Base-by-base conservation (phyloP, 2,797 vertebrate species). In the Oophaga sylvatica region DNA sequence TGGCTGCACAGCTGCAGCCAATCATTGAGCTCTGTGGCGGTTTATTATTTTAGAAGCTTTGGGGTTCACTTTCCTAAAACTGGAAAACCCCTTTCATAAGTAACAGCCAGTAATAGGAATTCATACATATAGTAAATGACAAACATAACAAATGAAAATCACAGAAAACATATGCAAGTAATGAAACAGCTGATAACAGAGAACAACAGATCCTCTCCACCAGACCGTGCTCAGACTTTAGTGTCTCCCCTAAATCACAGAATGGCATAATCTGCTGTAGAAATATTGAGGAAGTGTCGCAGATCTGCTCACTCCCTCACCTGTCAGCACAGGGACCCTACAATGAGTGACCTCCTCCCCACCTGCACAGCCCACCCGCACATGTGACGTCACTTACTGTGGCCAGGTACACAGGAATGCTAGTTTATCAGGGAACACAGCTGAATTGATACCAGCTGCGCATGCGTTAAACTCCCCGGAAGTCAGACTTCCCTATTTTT, bases 361-460 rank as follows among this genome's bases (percentile, higher is more conserved):
- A 53, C 48, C 71, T 22, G 35, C 35, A 73, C 35, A 70, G 29
- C 41, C 71, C 71, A 3, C 41, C 71, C 22, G 13, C 9, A 80
- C 10, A 53, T 0, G 48, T 53, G 48, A 87, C 29, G 62, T 68
- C 73, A 85, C 87, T 88, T 80, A 88, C 87, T 88, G 31, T 29
- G 41, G 12, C 59, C 65, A 56, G 77, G 67, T 83, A 63, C 35
- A 73, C 22, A 41, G 19, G 10, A 73, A 62, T 19, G 16, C 5
- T 62, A n/a, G 22, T 41, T 63, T 41, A 84, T 29, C 73, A 59
- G 56, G 13, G 41, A 63, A 12, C 62, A 15, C 22, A 63, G 67
- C 56, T 78, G n/a, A 1, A 22, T 2, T 29, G 13, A 13, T 26
- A 53, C 6, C 10, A 16, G 26, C 15, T 29, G 35, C 57, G 87